phyloP scores from a whole-genome alignment of 2,888 invertebrate genomes.

The Sarcophaga carnaria region DNA sequence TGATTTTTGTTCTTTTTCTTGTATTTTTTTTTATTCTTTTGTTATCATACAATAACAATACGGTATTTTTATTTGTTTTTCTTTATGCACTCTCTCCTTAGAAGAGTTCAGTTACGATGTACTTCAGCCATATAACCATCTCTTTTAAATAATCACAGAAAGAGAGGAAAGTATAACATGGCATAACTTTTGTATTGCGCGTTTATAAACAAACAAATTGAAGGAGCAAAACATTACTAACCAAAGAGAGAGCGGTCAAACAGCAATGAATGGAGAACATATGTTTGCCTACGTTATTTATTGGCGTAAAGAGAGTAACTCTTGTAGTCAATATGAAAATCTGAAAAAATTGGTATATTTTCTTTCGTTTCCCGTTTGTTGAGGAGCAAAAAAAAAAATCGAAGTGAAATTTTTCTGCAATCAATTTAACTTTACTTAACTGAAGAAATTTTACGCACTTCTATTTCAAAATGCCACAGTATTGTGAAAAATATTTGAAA shows the following conservation, averaged over 20 bases:
- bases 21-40: not conserved
- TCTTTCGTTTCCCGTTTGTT: conserved; percentile 67
- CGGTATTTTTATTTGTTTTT: conserved; percentile 57
- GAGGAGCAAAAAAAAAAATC: conserved; percentile 69
- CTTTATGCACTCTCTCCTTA: conserved; percentile 42
- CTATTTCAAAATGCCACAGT: no score
- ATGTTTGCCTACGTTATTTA: not conserved
- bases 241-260: conserved; percentile 22
- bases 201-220: conserved; percentile 43
- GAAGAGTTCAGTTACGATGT: conserved; percentile 27
- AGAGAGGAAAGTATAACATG: conserved; percentile 13
- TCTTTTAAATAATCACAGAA: conserved; percentile 37
- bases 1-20: conserved; percentile 49
- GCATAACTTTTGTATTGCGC: not conserved
- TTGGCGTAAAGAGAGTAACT: conserved; percentile 53
- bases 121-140: not conserved
- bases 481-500: no score
- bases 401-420: conserved; percentile 72
- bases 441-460: not conserved
- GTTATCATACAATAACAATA: conserved; percentile 59
- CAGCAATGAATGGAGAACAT: conserved; percentile 8
- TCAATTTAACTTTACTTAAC: conserved; percentile 15
- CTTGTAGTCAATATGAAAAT: conserved; percentile 21
- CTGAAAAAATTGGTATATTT: conserved; percentile 67
- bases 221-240: conserved; percentile 20